phyloP scores from a whole-genome alignment of 2,113 vertebrate genomes.

The human region DNA sequence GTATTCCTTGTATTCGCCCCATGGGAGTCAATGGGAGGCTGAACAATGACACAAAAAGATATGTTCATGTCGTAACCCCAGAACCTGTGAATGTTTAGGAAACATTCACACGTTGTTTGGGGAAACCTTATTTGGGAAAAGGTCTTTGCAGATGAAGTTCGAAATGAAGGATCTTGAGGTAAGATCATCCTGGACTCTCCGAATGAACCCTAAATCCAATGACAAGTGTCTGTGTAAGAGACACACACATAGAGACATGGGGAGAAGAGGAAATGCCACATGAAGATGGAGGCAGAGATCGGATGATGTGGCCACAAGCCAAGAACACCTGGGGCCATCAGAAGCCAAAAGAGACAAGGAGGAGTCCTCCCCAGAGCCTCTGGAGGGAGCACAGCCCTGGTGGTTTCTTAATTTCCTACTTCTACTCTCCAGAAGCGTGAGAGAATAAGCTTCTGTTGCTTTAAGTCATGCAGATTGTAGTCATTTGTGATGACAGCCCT shows the following conservation, averaged over 20 bases:
- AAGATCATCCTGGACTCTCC: background rate
- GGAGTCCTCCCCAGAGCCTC: background rate
- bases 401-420: background rate
- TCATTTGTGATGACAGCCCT: background rate
- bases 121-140: too few relatives aligned
- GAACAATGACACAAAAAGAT: background rate
- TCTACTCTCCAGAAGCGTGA: background rate
- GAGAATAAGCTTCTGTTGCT: background rate
- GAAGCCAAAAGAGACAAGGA: background rate
- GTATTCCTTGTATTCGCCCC: background rate
- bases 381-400: background rate
- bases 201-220: background rate
- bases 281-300: background rate
- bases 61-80: background rate
- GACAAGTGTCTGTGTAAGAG: background rate
- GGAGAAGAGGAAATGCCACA: background rate
- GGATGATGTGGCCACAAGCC: background rate
- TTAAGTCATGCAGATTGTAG: background rate
- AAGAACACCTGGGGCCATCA: background rate
- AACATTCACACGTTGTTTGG: too few relatives aligned
- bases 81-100: background rate
- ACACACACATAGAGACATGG: background rate
- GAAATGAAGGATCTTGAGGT: background rate
- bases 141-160: background rate
- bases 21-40: fast-evolving